phyloP scores from a whole-genome alignment of 2,888 invertebrate species.

The Asteroscopus sphinx region DNA sequence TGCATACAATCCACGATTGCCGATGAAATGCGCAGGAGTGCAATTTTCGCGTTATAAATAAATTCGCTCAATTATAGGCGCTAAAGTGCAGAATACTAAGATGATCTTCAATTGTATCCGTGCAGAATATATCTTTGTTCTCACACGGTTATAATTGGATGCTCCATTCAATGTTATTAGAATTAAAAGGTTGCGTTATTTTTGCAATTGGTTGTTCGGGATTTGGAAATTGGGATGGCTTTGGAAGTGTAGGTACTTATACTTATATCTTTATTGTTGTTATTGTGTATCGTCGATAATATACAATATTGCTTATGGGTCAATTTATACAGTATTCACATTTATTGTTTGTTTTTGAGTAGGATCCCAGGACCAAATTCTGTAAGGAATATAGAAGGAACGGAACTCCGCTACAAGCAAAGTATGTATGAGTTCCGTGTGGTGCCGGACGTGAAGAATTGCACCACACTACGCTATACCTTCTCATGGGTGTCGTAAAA shows the following conservation, averaged over 20 bases:
- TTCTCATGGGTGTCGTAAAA: no score
- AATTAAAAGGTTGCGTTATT: conserved; percentile 55
- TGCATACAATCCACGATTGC: conserved; percentile 75
- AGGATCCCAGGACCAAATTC: no score
- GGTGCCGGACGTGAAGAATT: no score
- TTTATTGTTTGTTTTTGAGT: no score
- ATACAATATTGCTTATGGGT: background rate
- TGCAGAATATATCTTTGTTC: conserved; percentile 57
- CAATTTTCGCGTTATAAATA: conserved; percentile 82
- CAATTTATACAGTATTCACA: background rate
- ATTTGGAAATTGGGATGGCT: conserved; percentile 35
- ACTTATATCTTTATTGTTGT: no score
- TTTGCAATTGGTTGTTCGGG: conserved; percentile 41
- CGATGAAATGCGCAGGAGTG: conserved; percentile 74
- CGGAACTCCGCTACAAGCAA: no score
- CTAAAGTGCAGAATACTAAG: conserved; percentile 67
- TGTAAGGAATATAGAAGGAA: no score
- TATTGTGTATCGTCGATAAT: background rate
- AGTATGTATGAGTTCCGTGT: no score
- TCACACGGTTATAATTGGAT: conserved; percentile 58
- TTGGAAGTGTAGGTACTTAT: conserved; percentile 1
- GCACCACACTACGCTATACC: no score
- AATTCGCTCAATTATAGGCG: conserved; percentile 75
- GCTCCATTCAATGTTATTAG: conserved; percentile 54
- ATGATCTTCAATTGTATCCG: conserved; percentile 62